Percentiles rank a stretch among this genome's conserved stretches.
phyloP scores from a whole-genome alignment of 2,888 invertebrate species.

The Ennomos fuscantarius region DNA sequence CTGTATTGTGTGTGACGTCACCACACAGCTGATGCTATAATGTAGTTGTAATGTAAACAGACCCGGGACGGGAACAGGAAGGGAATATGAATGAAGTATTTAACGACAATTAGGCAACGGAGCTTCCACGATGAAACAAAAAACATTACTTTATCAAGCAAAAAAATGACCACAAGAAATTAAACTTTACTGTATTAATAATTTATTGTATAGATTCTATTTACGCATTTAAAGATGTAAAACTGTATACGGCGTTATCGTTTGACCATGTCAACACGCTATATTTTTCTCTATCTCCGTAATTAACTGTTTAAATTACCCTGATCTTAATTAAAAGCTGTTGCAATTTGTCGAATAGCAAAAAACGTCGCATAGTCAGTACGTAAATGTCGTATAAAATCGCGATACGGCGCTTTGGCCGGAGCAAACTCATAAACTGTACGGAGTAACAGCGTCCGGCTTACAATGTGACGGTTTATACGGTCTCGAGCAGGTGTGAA shows the following conservation, averaged over 20 bases:
- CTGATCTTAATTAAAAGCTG: slow-evolving; percentile 40
- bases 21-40: slow-evolving; percentile 69
- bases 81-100: slow-evolving; percentile 13
- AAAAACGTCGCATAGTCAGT: slow-evolving; percentile 38
- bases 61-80: not conserved
- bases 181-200: not conserved
- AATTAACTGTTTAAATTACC: slow-evolving; percentile 29
- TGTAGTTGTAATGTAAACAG: slow-evolving; percentile 4
- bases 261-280: slow-evolving; percentile 16
- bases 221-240: no score
- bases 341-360: slow-evolving; percentile 49
- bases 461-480: slow-evolving; percentile 75
- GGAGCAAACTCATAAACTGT: slow-evolving; percentile 67
- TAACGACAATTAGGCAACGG: not conserved
- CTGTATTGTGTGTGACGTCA: slow-evolving; percentile 65
- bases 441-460: slow-evolving; percentile 66
- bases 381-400: slow-evolving; percentile 41
- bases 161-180: not conserved
- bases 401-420: slow-evolving; percentile 39
- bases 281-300: slow-evolving; percentile 16
- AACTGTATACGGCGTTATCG: not conserved
- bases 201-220: no score
- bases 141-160: not conserved
- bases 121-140: not conserved
- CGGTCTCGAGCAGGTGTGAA: slow-evolving; percentile 78